Evolutionary conservation across 2,888 invertebrate genomes (phyloP).

Genomic region (Ditylenchus weischeri): DNA sequence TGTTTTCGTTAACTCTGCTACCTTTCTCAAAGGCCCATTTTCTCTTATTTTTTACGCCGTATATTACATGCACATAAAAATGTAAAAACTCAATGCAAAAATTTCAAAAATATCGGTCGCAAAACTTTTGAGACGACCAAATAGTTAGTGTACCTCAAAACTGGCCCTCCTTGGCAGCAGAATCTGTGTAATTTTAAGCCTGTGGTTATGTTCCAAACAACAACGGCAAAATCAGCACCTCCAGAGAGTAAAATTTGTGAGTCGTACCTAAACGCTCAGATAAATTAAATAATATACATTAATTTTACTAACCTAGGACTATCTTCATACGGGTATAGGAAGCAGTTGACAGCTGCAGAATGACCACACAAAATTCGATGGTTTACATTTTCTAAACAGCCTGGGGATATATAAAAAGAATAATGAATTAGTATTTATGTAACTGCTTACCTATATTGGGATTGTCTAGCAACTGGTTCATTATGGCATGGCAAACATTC

Average conservation of each 20-base stretch:
- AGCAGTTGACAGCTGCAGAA: slow-evolving; percentile 85
- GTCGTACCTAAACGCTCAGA: slow-evolving; percentile 57
- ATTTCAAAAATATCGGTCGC: too few relatives aligned
- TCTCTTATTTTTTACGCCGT: too few relatives aligned
- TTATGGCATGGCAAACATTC: slow-evolving; percentile 89
- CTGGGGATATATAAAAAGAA: slow-evolving; percentile 2
- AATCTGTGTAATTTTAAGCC: slow-evolving; percentile 83
- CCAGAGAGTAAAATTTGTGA: slow-evolving; percentile 65
- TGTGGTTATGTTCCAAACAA: slow-evolving; percentile 55
- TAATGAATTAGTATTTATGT: slow-evolving; percentile 1
- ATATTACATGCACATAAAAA: too few relatives aligned
- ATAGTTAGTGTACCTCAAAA: slow-evolving; percentile 68
- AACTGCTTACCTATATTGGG: slow-evolving; percentile 30
- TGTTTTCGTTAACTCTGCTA: too few relatives aligned
- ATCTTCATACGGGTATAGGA: slow-evolving; percentile 88
- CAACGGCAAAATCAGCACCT: slow-evolving; percentile 91
- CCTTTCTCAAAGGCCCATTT: too few relatives aligned
- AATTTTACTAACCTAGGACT: slow-evolving; percentile 63
- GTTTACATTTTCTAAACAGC: slow-evolving; percentile 23
- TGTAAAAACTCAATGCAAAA: too few relatives aligned
- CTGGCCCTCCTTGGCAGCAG: slow-evolving; percentile 95
- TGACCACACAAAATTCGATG: slow-evolving; percentile 71
- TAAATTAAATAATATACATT: too few relatives aligned
- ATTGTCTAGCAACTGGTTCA: slow-evolving; percentile 74
- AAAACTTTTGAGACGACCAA: too few relatives aligned